These are phyloP conservation scores for Lepisosteus oculatus DNA, from an alignment of 2,113 vertebrate species.

Conservation along the genomic window DNA sequence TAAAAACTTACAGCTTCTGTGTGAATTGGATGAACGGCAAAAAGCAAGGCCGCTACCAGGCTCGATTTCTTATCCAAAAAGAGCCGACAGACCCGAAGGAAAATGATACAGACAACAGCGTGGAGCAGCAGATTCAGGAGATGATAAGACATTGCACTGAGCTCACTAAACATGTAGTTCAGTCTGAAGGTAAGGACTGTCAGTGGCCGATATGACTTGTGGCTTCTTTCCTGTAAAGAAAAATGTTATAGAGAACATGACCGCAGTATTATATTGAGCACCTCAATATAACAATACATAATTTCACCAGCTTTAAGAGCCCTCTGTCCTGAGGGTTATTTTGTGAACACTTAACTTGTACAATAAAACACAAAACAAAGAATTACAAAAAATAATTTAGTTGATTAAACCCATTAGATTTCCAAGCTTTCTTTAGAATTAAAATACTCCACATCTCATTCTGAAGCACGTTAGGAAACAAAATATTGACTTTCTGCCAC, in stretches of 20 bases:
- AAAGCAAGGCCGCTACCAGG: conserved; percentile 82
- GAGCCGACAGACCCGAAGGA: conserved; percentile 86
- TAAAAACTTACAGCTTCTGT: conserved; percentile 88
- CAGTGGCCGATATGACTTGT: conserved; percentile 93
- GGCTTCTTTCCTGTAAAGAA: conserved; percentile 84
- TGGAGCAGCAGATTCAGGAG: conserved; percentile 87
- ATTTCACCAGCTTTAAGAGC: too few relatives aligned
- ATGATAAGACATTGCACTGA: conserved; percentile 91
- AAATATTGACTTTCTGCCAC: too few relatives aligned
- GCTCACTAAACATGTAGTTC: conserved; percentile 91
- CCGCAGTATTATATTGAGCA: too few relatives aligned
- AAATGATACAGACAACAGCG: conserved; percentile 80
- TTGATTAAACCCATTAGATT: too few relatives aligned
- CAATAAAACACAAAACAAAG: too few relatives aligned
- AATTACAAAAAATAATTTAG: too few relatives aligned
- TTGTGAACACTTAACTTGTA: too few relatives aligned
- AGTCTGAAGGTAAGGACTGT: conserved; percentile 94
- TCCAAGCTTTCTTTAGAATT: too few relatives aligned
- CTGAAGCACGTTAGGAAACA: too few relatives aligned
- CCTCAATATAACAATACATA: too few relatives aligned
- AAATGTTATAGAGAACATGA: conserved; percentile 12
- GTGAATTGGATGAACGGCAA: conserved; percentile 93
- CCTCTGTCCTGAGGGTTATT: too few relatives aligned
- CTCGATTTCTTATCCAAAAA: conserved; percentile 82
- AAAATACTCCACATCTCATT: too few relatives aligned